Evolutionary conservation across 2,797 vertebrate genomes (phyloP), one percentile per base, ranked within the genome.

Genomic region (Triplophysa bombifrons): DNA sequence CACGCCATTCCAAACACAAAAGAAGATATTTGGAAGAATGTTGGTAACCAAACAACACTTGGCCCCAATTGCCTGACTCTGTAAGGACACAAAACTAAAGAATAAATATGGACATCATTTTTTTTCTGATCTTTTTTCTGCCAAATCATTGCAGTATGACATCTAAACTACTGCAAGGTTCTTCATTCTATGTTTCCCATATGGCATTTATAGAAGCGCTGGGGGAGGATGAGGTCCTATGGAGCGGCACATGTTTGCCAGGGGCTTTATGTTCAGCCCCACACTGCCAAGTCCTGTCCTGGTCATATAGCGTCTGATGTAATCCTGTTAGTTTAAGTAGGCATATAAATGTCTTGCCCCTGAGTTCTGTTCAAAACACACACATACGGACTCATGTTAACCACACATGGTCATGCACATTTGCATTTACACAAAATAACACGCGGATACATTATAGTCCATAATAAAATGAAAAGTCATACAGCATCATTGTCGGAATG

Each of bases 271-370:
- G 66, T 80, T 82, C 76, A 65, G 12, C 75, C 70, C 46, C 65
- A 55, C n/a, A 16, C 34, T 83, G 83, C 80, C 83, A 84, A 81
- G 78, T 73, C 72, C 2, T 34, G 75, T 81, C 67, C 81, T 51
- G 83, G 85, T 83, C 81, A 79, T 80, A 83, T 78, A 86, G 67
- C 56, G 22, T 69, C 68, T 67, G 25, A 77, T 87, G 86, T 84
- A 84, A 85, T 83, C 84, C 75, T 79, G 73, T 85, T 81, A 83
- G 78, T 72, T 76, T 81, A 85, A 84, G 76, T 12, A 80, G 56
- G 80, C 85, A 80, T 74, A 74, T 60, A 81, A 82, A 76, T 81
- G 78, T 60, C 63, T 76, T 72, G 38, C 77, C 78, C 75, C 53
- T 61, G 11, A 63, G 76, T 82, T 55, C 6, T 73, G 11, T 51